Evolutionary conservation across 1,140 invertebrate genomes (phyloP).

Genomic region (Formica selysi): DNA sequence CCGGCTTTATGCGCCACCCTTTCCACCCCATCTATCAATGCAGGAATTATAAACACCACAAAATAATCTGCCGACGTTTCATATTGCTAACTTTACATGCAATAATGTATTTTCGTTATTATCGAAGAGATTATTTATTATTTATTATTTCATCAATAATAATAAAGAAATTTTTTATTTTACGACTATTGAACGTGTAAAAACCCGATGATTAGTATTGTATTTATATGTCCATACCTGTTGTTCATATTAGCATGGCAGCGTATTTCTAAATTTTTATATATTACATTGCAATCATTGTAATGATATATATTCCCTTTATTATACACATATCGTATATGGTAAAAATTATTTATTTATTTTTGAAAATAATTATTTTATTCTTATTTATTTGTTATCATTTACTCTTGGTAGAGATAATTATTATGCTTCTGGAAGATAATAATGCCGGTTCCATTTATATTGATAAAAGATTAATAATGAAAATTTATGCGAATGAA

Average conservation of each 20-base stretch:
- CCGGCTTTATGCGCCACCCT: slow-evolving; percentile 65
- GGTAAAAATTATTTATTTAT: not conserved
- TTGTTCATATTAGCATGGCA: not conserved
- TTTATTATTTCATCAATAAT: not conserved
- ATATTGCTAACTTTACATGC: slow-evolving; percentile 20
- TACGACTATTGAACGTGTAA: not conserved
- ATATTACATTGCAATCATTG: not conserved
- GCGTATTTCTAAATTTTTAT: not conserved
- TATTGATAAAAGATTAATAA: not conserved
- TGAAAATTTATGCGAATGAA: not conserved
- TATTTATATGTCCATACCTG: not conserved
- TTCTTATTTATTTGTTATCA: not conserved
- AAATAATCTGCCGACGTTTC: slow-evolving; percentile 14
- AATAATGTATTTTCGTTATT: slow-evolving; percentile 28
- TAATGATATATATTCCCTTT: not conserved
- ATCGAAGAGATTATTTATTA: not conserved
- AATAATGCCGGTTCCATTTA: not conserved
- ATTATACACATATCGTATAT: not conserved
- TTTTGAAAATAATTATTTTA: not conserved
- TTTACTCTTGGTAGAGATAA: not conserved
- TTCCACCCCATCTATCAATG: slow-evolving; percentile 19
- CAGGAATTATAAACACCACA: slow-evolving; percentile 31
- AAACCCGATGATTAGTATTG: not conserved
- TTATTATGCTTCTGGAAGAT: not conserved
- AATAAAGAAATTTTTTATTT: slow-evolving; percentile 39